phyloP scores from a whole-genome alignment of 2,888 invertebrate genomes.

The Harpalus rufipes region DNA sequence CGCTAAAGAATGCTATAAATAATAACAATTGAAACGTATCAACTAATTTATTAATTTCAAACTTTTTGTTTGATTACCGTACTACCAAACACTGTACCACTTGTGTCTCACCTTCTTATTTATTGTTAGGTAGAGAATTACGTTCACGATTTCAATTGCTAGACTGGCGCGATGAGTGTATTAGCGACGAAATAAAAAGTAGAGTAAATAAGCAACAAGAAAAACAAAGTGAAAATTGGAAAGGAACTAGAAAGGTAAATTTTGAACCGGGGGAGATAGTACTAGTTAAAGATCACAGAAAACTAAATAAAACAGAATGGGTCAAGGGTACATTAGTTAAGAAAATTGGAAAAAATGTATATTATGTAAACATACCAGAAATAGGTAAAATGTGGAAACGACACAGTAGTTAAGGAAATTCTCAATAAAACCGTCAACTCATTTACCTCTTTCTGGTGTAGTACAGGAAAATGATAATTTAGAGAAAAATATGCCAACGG shows the following conservation, averaged over 20 bases:
- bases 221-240: slow-evolving; percentile 63
- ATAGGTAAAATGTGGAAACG: slow-evolving; percentile 66
- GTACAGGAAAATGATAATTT: slow-evolving; percentile 11
- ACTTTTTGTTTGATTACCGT: slow-evolving; percentile 68
- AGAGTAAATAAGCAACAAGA: slow-evolving; percentile 56
- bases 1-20: slow-evolving; percentile 66
- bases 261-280: slow-evolving; percentile 63
- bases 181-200: slow-evolving; percentile 14
- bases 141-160: slow-evolving; percentile 55
- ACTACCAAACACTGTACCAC: slow-evolving; percentile 67
- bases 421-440: background rate
- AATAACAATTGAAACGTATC: slow-evolving; percentile 59
- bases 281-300: slow-evolving; percentile 67
- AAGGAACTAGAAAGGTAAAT: slow-evolving; percentile 41
- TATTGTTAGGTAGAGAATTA: slow-evolving; percentile 65
- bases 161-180: slow-evolving; percentile 18
- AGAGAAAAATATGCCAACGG: too few relatives aligned
- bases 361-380: slow-evolving; percentile 64
- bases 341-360: slow-evolving; percentile 63
- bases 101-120: slow-evolving; percentile 59
- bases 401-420: slow-evolving; percentile 52
- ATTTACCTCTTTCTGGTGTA: slow-evolving; percentile 17
- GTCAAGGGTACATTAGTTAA: slow-evolving; percentile 64
- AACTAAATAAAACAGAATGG: slow-evolving; percentile 62
- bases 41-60: slow-evolving; percentile 53